phyloP scores from a whole-genome alignment of 2,797 vertebrate genomes.

The Sebastes paucispinis region DNA sequence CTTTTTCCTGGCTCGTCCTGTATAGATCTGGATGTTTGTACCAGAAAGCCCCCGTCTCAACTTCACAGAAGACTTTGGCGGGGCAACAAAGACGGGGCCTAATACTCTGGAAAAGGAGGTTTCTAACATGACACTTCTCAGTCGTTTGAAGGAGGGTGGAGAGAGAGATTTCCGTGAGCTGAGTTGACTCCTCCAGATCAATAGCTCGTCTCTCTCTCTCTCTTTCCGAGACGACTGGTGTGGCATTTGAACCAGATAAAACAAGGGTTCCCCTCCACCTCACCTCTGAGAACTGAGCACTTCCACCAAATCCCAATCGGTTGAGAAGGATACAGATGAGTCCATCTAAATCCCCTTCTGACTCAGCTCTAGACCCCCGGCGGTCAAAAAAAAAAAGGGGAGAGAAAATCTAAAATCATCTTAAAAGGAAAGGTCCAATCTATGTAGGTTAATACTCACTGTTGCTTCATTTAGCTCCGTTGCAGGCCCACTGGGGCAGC shows the following conservation, averaged over 20 bases:
- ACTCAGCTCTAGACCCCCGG: constrained; percentile 71
- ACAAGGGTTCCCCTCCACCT: constrained; percentile 81
- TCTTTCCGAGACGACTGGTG: constrained; percentile 79
- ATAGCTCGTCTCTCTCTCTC: constrained; percentile 81
- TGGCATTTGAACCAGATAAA: constrained; percentile 87
- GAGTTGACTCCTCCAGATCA: constrained; percentile 83
- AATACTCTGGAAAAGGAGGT: constrained; percentile 76
- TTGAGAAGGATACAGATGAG: constrained; percentile 81
- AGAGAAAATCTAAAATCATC: constrained; percentile 56
- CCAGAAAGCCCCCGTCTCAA: constrained; percentile 47
- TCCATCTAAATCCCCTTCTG: constrained; percentile 75
- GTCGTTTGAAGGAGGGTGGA: constrained; percentile 76
- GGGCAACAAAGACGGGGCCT: constrained; percentile 59
- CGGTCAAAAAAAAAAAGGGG: constrained; percentile 48
- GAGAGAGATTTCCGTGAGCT: constrained; percentile 79
- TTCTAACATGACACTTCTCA: constrained; percentile 80
- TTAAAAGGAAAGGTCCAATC: constrained; percentile 72
- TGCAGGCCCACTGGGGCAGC: constrained; percentile 65
- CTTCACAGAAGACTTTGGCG: constrained; percentile 63
- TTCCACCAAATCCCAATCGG: constrained; percentile 78
- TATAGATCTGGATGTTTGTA: constrained; percentile 52
- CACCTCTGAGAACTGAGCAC: constrained; percentile 79
- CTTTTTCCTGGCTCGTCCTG: constrained; percentile 26
- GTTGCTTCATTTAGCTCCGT: constrained; percentile 75
- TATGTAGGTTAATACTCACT: constrained; percentile 79